These are phyloP conservation scores for Limanda limanda DNA, from an alignment of 2,113 vertebrate genomes.

Conservation along the genomic window DNA sequence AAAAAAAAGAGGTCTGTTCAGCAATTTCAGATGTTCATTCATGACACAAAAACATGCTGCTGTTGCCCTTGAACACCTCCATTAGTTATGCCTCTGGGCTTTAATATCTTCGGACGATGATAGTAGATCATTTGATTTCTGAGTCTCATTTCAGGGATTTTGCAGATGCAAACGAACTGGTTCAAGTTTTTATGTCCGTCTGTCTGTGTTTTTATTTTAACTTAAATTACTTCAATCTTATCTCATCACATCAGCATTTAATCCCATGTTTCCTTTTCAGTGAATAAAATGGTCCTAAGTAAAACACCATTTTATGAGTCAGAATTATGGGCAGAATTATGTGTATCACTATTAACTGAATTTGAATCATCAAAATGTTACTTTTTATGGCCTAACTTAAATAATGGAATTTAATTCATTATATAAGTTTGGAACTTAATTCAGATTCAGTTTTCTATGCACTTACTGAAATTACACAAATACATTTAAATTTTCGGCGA, in stretches of 20 bases:
- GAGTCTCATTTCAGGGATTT: constrained; percentile 37
- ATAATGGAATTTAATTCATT: too few relatives aligned
- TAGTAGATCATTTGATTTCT: constrained; percentile 3
- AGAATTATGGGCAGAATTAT: not conserved
- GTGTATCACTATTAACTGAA: not conserved
- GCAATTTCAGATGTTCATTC: not conserved
- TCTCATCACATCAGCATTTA: constrained; percentile 28
- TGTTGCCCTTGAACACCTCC: constrained; percentile 11
- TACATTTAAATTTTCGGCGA: too few relatives aligned
- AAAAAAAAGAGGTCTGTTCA: too few relatives aligned
- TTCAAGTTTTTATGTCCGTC: constrained; percentile 12
- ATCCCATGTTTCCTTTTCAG: not conserved
- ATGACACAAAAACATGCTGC: not conserved
- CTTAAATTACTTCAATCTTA: constrained; percentile 22
- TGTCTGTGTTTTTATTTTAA: not conserved
- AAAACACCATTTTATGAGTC: not conserved
- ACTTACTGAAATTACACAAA: too few relatives aligned
- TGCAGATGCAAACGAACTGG: constrained; percentile 14
- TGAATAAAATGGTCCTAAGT: not conserved
- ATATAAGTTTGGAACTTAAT: too few relatives aligned
- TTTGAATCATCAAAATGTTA: too few relatives aligned
- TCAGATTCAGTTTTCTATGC: too few relatives aligned
- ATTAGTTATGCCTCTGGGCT: constrained; percentile 22
- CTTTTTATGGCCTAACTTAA: too few relatives aligned
- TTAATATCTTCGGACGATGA: constrained; percentile 16